phyloP scores from a whole-genome alignment of 2,113 vertebrate genomes.

The Spea bombifrons region DNA sequence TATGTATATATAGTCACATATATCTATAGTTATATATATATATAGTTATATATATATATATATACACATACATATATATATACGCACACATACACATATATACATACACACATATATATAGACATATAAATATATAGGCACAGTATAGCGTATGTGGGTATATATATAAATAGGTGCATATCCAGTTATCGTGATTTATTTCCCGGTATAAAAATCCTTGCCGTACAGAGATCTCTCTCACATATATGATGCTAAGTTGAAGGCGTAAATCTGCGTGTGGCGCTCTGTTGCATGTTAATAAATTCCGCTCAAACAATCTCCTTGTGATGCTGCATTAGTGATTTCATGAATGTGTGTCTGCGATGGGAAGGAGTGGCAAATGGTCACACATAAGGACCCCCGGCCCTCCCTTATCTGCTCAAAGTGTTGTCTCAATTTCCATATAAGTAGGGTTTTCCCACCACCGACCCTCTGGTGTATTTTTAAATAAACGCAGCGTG shows the following conservation, averaged over 20 bases:
- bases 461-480: constrained; percentile 37
- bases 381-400: not conserved
- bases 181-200: not conserved
- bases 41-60: no score
- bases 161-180: no score
- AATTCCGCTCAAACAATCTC: constrained; percentile 45
- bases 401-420: constrained; percentile 35
- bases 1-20: no score
- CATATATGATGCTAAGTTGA: not conserved
- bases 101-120: no score
- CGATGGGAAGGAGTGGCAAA: constrained; percentile 42
- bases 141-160: no score
- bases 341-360: constrained; percentile 31
- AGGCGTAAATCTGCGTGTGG: not conserved
- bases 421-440: constrained; percentile 1
- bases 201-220: not conserved
- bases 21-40: no score
- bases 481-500: constrained; percentile 50
- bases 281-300: constrained; percentile 53
- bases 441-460: constrained; percentile 17
- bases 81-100: no score
- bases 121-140: no score
- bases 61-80: no score
- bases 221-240: not conserved
- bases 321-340: constrained; percentile 44